Conservation (phyloP, 1,140 invertebrate species). For the Hyposmocoma kahamanoa region DNA sequence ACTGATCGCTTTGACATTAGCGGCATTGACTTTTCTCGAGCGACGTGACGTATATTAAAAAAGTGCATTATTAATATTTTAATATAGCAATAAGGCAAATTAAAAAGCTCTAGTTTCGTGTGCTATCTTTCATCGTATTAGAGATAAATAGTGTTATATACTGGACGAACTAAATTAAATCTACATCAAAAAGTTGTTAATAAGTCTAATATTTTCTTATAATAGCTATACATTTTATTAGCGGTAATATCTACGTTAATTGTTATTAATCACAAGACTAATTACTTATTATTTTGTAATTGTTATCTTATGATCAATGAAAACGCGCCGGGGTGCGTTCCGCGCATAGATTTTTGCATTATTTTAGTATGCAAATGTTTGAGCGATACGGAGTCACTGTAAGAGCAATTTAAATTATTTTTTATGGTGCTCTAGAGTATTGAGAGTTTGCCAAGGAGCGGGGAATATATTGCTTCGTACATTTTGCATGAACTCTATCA, state of each 20-base stretch:
- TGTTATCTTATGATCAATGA: constrained; percentile 27
- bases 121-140: too few species aligned
- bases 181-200: not conserved
- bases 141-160: too few species aligned
- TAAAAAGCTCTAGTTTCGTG: not conserved
- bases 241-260: not conserved
- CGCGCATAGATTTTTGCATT: constrained; percentile 69
- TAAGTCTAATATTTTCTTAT: not conserved
- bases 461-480: constrained; percentile 37
- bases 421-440: constrained; percentile 68
- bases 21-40: not conserved
- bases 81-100: not conserved
- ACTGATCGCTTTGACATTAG: constrained; percentile 39
- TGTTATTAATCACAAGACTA: constrained; percentile 9
- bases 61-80: not conserved
- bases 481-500: constrained; percentile 15
- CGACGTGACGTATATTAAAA: not conserved
- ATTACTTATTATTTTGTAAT: too few species aligned
- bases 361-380: constrained; percentile 70
- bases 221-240: not conserved
- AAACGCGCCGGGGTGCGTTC: constrained; percentile 39
- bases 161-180: not conserved
- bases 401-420: constrained; percentile 73
- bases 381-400: constrained; percentile 56
- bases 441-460: constrained; percentile 49